Evolutionary conservation across 1,140 invertebrate species (phyloP).

Genomic region (Halotydeus destructor): DNA sequence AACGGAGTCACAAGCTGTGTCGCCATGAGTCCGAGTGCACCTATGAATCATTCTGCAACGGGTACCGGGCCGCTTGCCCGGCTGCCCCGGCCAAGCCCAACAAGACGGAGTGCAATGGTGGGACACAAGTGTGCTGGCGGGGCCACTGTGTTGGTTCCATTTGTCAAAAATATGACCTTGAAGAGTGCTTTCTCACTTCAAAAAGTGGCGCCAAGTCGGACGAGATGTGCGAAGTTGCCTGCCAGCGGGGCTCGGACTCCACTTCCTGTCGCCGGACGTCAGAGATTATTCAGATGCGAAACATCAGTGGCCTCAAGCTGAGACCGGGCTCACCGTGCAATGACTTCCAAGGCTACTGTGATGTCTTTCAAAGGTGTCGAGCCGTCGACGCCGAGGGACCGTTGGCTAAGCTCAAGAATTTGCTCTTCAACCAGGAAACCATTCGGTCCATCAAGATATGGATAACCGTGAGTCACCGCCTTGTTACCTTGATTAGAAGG

Average conservation of each 20-base stretch:
- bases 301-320: conserved; percentile 61
- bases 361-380: conserved; percentile 92
- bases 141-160: conserved; percentile 89
- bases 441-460: conserved; percentile 62
- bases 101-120: conserved; percentile 64
- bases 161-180: conserved; percentile 77
- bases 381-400: conserved; percentile 96
- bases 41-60: conserved; percentile 55
- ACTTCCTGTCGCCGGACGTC: conserved; percentile 62
- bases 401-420: conserved; percentile 81
- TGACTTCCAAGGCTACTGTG: conserved; percentile 96
- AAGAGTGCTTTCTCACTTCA: conserved; percentile 88
- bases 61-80: conserved; percentile 42
- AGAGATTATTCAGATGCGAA: conserved; percentile 45
- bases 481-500: no score
- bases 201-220: conserved; percentile 43
- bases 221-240: conserved; percentile 86
- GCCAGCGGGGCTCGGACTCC: conserved; percentile 56
- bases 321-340: conserved; percentile 89
- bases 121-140: conserved; percentile 60
- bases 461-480: conserved; percentile 40
- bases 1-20: conserved; percentile 32
- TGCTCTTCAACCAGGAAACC: conserved; percentile 78
- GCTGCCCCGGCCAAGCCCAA: conserved; percentile 46
- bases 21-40: conserved; percentile 71